Evolutionary conservation across 2,797 vertebrate genomes (phyloP), one percentile per base, ranked within the genome.

Genomic region (Xiphophorus birchmanni): DNA sequence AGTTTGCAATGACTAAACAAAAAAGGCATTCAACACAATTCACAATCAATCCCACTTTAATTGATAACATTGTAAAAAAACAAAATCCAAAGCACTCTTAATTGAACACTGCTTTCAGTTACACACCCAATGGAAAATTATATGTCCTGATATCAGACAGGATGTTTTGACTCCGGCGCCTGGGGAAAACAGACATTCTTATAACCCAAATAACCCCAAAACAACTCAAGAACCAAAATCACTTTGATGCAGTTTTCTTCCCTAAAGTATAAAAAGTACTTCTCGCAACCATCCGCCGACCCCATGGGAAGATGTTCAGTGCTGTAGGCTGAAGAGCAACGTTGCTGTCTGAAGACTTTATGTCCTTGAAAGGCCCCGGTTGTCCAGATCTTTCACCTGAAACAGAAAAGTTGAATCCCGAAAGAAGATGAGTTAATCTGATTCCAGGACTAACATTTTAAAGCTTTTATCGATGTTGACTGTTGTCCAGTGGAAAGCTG

Each of bases 351-450:
- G 4, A 80, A 82, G 82, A 29, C 81, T 90, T 96, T 98, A 99
- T 95, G 98, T 99, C 93, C 98, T 96, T 0, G 98, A 99, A 84
- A 99, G 95, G 75, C 98, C 98, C 0, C 98, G 97, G 92, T 99
- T 99, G 93, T 99, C 98, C 93, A 99, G 91, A 91, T 99, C 98
- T 95, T 99, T 99, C 90, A 99, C 97, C 97, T 99, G 84, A 65
- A 91, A 80, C 5, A 74, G 13, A 32, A 63, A 35, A 18, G 26
- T 72, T 45, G 15, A 45, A 72, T 42, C 13, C 42, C 26, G 0
- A 65, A 35, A 18, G 1, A 65, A 8, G 32, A 71, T 1, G 13
- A 45, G 26, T 45, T 15, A 7, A n/a, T 44, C 67, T 71, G 67
- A 71, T 15, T n/a, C 32, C 23, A 45, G 44, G 29, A 72, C 37